Evolutionary conservation across 2,888 invertebrate species (phyloP).

Genomic region (Aspidapion aeneum): DNA sequence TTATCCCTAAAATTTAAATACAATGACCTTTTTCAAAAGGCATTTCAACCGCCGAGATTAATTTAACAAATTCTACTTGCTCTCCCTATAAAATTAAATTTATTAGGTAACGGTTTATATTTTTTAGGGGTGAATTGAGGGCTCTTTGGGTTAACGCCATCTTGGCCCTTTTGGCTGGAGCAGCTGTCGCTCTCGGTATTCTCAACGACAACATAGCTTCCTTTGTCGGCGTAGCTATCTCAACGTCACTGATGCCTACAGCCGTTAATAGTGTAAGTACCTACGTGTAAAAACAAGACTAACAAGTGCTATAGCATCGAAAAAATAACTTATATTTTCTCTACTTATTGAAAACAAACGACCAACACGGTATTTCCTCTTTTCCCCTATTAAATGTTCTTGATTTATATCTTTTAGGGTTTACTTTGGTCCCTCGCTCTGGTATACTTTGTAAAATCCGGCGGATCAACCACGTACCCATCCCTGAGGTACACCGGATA

Average conservation of each 20-base stretch:
- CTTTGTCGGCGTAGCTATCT: constrained; percentile 78
- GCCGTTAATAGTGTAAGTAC: constrained; percentile 70
- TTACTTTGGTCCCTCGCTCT: constrained; percentile 62
- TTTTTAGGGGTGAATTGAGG: constrained; percentile 58
- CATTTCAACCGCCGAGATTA: no score
- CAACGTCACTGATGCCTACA: constrained; percentile 74
- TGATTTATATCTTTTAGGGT: constrained; percentile 52
- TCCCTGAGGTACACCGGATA: constrained; percentile 48
- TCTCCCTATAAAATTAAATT: no score
- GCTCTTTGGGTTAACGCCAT: constrained; percentile 67
- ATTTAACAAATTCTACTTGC: no score
- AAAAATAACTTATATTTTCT: no score
- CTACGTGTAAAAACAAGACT: no score
- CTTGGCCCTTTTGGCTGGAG: constrained; percentile 75
- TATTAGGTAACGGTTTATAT: no score
- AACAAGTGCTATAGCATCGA: no score
- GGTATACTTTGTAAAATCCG: constrained; percentile 52
- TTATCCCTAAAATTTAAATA: no score
- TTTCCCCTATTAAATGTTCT: no score
- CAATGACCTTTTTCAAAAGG: no score
- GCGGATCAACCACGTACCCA: constrained; percentile 45
- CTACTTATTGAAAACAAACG: constrained; percentile 1
- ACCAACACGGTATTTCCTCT: no score
- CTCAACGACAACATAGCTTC: constrained; percentile 77
- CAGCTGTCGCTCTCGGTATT: constrained; percentile 72